phyloP scores from a whole-genome alignment of 2,113 vertebrate species.

The Melozone crissalis region DNA sequence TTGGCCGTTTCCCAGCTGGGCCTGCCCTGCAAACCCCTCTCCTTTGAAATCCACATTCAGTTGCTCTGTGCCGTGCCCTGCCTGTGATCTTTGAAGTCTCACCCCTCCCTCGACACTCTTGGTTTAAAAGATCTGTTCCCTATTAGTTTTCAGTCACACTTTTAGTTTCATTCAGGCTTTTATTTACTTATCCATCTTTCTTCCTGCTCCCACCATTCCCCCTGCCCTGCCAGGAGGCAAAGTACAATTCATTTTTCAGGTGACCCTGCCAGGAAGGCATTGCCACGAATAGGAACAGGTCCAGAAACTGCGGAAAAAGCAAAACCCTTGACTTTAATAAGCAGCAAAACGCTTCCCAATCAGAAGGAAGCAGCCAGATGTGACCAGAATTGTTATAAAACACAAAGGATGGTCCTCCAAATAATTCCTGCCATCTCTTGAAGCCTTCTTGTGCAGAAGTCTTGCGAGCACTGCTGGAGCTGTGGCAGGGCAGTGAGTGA shows the following conservation, averaged over 20 bases:
- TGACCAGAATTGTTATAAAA: neutral
- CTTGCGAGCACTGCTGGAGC: neutral
- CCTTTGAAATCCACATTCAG: neutral
- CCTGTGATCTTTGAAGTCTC: neutral
- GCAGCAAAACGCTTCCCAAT: neutral
- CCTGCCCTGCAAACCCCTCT: neutral
- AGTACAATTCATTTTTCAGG: conserved; percentile 65
- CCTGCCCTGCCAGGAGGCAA: conserved; percentile 43
- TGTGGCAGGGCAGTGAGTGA: rapidly evolving
- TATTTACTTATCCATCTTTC: conserved; percentile 64
- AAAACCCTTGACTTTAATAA: neutral
- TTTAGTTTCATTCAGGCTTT: conserved; percentile 46
- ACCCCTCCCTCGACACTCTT: neutral
- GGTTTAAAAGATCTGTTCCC: neutral
- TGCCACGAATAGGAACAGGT: neutral
- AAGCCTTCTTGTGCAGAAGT: neutral
- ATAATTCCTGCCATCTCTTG: neutral
- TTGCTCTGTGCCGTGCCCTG: neutral
- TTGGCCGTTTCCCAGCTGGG: neutral
- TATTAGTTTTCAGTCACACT: conserved; percentile 23
- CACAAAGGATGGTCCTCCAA: neutral
- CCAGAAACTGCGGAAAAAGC: conserved; percentile 11
- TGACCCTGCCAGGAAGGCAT: conserved; percentile 42
- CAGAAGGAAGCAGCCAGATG: conserved; percentile 12
- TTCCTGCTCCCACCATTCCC: neutral